Base-by-base conservation (phyloP, 2,797 vertebrate species). In the Acipenser oxyrinchus region DNA sequence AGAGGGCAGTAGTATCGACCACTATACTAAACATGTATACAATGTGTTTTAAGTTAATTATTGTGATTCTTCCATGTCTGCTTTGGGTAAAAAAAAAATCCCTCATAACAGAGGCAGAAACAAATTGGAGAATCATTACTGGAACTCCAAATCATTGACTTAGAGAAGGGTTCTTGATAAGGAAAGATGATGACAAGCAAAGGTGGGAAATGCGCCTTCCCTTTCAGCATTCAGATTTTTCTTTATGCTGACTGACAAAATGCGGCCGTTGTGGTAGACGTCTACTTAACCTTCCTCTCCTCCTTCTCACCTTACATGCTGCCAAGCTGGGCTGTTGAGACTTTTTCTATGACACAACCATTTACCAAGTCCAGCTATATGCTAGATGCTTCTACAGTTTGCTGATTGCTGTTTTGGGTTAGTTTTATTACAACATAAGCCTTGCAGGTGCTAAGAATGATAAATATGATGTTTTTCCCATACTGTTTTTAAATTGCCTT, bases 261-360 rank as follows among this genome's bases (percentile, higher is more conserved):
- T 49, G 18, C 55, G 59, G 37, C 48, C 55, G 48, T 6, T 66
- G 37, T 60, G 53, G 59, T 18, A 57, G 23, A 8, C 48, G 48
- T 23, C 1, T 49, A 57, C 48, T 23, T 48, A 69, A 64, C 71
- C 73, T 10, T 76, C 69, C 77, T 72, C 10, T 76, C 69, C 77
- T 13, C 51, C 48, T 63, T 48, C 8, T 48, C 23, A 37, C 23
- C 61, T 2, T 48, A 63, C 61, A 15, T 37, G 23, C 61, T 63
- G 61, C 9, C 48, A 10, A 63, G 48, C 61, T 10, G 8, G 37
- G 10, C 8, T 62, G 61, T 49, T 10, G 11, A 62, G 23, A 62
- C 10, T 10, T 10, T 18, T 58, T 58, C 55, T 12, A 8, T 49
- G 48, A 63, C 3, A 10, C 23, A 63, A 18, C 23, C n/a, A 48